Evolutionary conservation across 2,797 vertebrate genomes (phyloP), one percentile per base, ranked within the genome.

Genomic region (Oryzias sinensis): DNA sequence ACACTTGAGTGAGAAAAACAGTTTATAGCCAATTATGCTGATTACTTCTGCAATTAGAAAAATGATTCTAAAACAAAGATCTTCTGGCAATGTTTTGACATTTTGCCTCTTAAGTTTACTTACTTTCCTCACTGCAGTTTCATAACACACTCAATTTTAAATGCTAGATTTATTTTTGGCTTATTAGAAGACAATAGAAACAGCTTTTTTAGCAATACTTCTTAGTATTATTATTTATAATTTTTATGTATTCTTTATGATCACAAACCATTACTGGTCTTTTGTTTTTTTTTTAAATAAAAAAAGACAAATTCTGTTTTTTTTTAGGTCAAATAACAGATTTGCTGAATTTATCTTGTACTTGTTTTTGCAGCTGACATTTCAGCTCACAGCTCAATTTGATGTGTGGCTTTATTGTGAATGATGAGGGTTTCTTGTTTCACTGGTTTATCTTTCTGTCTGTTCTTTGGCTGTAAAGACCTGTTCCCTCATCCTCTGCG

Each of bases 401-500:
- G 9, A 37, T 13, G 33, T 37, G 33, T 37, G 33, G 33, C 9
- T 37, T 37, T 37, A 37, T 9, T 37, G 33, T 37, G 11, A 37
- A 37, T 9, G 33, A 37, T 37, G 33, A 37, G 63, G 59, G 24
- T 46, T 68, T 81, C 63, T 76, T 90, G 68, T 85, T 81, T 84
- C 83, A 82, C 68, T 63, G 54, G 42, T 68, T 52, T 46, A 53
- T 46, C 59, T 87, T 70, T 53, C 77, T 73, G 68, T 72, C 79
- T 45, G 78, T 70, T 56, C 56, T 80, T 62, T 80, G 79, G 72
- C 70, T 87, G 74, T 79, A 69, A 46, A n/a, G 57, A 89, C 80
- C 82, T 86, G 56, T 60, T 60, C 49, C 27, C 53, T 56, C 61
- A 84, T 81, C 53, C 66, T 89, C 74, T 78, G 76, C 79, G 60